Evolutionary conservation across 2,797 vertebrate genomes (phyloP).

Genomic region (Muraenolepis orangiensis): DNA sequence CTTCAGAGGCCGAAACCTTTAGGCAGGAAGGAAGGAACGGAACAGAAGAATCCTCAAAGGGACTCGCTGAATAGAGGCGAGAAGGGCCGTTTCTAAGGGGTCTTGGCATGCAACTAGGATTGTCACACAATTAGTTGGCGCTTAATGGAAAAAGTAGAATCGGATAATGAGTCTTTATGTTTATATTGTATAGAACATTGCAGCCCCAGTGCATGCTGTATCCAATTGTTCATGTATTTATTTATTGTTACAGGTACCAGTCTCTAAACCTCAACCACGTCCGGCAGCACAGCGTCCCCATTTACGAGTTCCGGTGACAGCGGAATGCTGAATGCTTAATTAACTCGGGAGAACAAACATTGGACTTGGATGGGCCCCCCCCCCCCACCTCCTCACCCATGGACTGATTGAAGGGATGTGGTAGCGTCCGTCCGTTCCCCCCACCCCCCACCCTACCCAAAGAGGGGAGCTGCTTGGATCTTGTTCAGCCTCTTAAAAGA

Average conservation of each 20-base stretch:
- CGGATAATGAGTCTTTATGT: not conserved
- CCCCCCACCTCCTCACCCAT: too few relatives aligned
- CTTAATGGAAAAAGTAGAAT: not conserved
- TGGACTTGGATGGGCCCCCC: not conserved
- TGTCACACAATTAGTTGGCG: not conserved
- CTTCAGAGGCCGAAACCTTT: not conserved
- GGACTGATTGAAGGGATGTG: not conserved
- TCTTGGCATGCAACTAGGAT: not conserved
- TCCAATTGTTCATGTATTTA: not conserved
- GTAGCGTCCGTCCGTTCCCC: too few relatives aligned
- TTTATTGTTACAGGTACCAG: slow-evolving; percentile 85
- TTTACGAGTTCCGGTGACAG: slow-evolving; percentile 98
- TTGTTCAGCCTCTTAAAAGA: not conserved
- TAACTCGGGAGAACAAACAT: not conserved
- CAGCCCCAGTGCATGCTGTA: not conserved
- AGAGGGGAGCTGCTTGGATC: not conserved
- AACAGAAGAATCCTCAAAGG: not conserved
- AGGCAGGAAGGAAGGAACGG: not conserved
- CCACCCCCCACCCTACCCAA: not conserved
- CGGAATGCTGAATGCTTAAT: slow-evolving; percentile 11
- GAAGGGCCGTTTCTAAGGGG: not conserved
- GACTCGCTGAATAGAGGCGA: not conserved
- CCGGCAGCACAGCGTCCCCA: slow-evolving; percentile 89
- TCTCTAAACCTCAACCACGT: slow-evolving; percentile 93
- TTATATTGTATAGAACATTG: not conserved